Conservation (phyloP, 2,797 vertebrate species). For the Siniperca scherzeri region DNA sequence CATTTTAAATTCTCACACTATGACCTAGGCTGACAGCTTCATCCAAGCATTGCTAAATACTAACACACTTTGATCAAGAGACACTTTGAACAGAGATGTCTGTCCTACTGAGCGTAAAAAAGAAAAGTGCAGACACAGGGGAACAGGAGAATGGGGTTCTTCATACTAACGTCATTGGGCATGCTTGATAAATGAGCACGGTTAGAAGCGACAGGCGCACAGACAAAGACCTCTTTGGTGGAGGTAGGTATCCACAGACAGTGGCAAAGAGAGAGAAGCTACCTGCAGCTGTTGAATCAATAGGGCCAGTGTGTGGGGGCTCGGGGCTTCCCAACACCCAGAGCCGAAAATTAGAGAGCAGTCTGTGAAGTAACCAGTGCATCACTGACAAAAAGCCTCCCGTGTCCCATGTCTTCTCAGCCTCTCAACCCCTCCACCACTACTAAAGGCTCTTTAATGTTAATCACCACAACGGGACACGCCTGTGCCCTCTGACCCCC, state of each 20-base stretch:
- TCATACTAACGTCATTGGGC: slow-evolving; percentile 61
- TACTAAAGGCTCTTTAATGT: slow-evolving; percentile 74
- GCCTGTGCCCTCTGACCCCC: slow-evolving; percentile 72
- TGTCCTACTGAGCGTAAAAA: slow-evolving; percentile 32
- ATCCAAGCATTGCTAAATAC: slow-evolving; percentile 36
- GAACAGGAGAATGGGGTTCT: slow-evolving; percentile 59
- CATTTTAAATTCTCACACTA: slow-evolving; percentile 26
- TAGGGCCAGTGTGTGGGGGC: slow-evolving; percentile 67
- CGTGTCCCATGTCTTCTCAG: slow-evolving; percentile 23
- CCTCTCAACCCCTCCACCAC: slow-evolving; percentile 39
- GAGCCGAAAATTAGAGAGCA: slow-evolving; percentile 64
- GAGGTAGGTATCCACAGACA: slow-evolving; percentile 63
- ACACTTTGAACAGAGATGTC: slow-evolving; percentile 47
- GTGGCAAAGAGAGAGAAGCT: slow-evolving; percentile 38
- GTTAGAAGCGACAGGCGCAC: slow-evolving; percentile 37
- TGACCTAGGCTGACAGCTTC: slow-evolving; percentile 38
- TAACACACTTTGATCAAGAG: slow-evolving; percentile 39
- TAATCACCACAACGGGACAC: slow-evolving; percentile 72
- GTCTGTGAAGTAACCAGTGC: slow-evolving; percentile 51
- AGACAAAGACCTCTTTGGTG: slow-evolving; percentile 77
- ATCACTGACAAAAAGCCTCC: slow-evolving; percentile 53
- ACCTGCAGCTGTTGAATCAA: slow-evolving; percentile 77
- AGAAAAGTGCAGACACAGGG: slow-evolving; percentile 52
- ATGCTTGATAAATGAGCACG: slow-evolving; percentile 67
- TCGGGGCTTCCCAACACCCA: slow-evolving; percentile 46